Conservation (phyloP, 2,113 vertebrate genomes). For the Lepus americanus region DNA sequence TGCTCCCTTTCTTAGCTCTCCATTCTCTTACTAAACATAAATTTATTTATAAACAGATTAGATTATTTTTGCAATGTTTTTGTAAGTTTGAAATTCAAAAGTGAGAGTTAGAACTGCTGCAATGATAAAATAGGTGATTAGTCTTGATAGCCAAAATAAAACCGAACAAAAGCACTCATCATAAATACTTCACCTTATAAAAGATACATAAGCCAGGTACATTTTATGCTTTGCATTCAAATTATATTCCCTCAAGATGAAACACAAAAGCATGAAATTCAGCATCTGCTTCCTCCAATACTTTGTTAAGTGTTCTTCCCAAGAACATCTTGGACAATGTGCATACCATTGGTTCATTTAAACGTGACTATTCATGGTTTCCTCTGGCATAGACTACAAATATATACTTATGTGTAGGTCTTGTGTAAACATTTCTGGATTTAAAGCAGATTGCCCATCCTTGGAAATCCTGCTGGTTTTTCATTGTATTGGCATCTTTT, state of each 20-base stretch:
- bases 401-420: not conserved
- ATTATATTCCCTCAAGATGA: not conserved
- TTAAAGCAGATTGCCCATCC: not conserved
- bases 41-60: not conserved
- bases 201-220: conserved; percentile 41
- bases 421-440: not conserved
- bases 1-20: not conserved
- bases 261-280: not conserved
- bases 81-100: not conserved
- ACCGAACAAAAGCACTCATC: not conserved
- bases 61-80: not conserved
- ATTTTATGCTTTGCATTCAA: conserved; percentile 30
- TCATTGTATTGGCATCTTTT: not conserved
- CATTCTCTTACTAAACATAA: not conserved
- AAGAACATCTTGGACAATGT: not conserved
- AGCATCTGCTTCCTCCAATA: not conserved
- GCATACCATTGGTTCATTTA: not conserved
- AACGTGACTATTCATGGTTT: not conserved
- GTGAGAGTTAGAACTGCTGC: not conserved
- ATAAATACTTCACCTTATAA: conserved; percentile 64
- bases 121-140: not conserved
- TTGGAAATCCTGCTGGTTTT: not conserved
- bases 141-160: not conserved
- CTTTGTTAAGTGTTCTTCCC: not conserved
- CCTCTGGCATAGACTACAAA: not conserved